A percentile compares a stretch with the other conserved stretches of the same genome.
These are phyloP conservation scores for Argya squamiceps DNA, from an alignment of 2,797 vertebrate genomes.

Conservation along the genomic window DNA sequence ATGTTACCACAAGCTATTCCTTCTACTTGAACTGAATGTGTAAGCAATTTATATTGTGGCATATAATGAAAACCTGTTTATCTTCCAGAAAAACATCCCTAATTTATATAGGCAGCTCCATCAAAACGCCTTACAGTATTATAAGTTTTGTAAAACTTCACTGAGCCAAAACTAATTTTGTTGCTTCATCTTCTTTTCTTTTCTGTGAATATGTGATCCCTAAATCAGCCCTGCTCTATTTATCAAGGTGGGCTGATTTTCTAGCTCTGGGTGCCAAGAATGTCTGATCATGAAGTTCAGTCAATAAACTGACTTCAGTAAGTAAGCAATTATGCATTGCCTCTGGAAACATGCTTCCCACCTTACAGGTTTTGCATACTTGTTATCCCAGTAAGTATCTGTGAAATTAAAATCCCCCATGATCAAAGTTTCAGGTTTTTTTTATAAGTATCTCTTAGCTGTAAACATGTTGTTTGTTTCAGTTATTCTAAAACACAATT, in stretches of 20 bases:
- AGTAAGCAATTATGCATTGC: conserved; percentile 75
- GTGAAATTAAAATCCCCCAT: conserved; percentile 72
- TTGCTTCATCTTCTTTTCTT: background rate
- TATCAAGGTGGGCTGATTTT: conserved; percentile 62
- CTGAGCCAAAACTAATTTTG: background rate
- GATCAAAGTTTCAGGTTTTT: conserved; percentile 72
- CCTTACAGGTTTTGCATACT: conserved; percentile 73
- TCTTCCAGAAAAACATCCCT: conserved; percentile 9
- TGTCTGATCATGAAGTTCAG: conserved; percentile 70
- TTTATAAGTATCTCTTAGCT: conserved; percentile 70
- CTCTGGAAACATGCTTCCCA: conserved; percentile 71
- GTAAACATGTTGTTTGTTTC: conserved; percentile 72
- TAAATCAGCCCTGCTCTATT: conserved; percentile 40
- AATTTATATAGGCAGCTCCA: background rate
- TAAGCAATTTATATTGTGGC: background rate
- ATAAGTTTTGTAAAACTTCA: background rate
- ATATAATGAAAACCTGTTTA: background rate
- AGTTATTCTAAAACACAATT: conserved; percentile 73
- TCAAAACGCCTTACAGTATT: background rate
- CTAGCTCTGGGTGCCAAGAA: conserved; percentile 50
- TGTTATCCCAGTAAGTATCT: conserved; percentile 74
- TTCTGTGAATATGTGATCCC: conserved; percentile 19
- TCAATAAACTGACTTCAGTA: conserved; percentile 74
- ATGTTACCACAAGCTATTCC: conserved; percentile 48
- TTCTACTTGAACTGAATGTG: conserved; percentile 3